Evolutionary conservation across 2,888 invertebrate species (phyloP).

Genomic region (Gastrophysa polygoni): DNA sequence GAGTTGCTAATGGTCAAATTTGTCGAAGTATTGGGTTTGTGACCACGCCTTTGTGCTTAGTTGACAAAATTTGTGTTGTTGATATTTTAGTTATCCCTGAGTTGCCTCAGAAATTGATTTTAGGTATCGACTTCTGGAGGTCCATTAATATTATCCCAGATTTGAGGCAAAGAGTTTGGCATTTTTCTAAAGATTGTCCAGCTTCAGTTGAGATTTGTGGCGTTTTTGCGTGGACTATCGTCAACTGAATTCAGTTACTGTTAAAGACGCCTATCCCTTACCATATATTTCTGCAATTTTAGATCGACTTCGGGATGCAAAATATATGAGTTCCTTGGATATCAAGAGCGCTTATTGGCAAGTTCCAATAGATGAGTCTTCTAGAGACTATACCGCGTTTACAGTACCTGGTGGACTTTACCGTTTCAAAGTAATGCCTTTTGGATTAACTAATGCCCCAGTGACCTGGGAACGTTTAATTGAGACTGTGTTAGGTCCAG

Average conservation of each 20-base stretch:
- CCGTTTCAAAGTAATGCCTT: no score
- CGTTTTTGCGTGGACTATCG: slow-evolving; percentile 22
- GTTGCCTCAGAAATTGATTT: background rate
- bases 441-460: no score
- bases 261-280: slow-evolving; percentile 20
- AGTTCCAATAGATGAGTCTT: slow-evolving; percentile 7
- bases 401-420: background rate
- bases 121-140: background rate
- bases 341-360: slow-evolving; percentile 4
- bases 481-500: no score
- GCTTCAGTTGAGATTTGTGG: background rate
- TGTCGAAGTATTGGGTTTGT: slow-evolving; percentile 3
- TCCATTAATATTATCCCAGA: background rate
- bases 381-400: slow-evolving; percentile 17
- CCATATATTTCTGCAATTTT: slow-evolving; percentile 21
- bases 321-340: slow-evolving; percentile 13
- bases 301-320: slow-evolving; percentile 15
- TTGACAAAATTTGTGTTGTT: slow-evolving; percentile 2
- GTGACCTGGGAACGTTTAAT: no score
- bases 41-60: slow-evolving; percentile 2
- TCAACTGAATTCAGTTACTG: slow-evolving; percentile 12
- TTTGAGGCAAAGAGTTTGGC: background rate
- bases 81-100: slow-evolving; percentile 1
- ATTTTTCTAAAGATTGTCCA: background rate
- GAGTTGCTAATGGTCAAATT: slow-evolving; percentile 2